Base-by-base conservation (phyloP, 2,888 invertebrate genomes). In the Ypsolopha scabrella region DNA sequence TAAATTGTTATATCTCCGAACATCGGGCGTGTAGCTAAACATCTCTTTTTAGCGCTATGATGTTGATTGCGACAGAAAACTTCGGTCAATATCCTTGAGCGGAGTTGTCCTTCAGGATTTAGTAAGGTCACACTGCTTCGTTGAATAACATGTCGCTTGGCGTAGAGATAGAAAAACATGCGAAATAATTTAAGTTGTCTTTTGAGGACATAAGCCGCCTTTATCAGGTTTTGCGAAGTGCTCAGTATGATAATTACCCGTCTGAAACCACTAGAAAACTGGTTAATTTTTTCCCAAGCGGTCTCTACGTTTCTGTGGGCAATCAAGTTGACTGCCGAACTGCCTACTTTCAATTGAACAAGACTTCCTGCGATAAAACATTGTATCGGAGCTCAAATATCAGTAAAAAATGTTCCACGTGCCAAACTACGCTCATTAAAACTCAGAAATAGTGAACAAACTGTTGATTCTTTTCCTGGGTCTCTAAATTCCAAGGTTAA, bases 1-100 rank as follows among this genome's bases (percentile, higher is more conserved):
- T 47, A 47, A 45, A 45, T 45, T 24, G 24, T 24, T 24, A 24
- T 24, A 4, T 24, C 24, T 24, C 24, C 24, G 24, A 45, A 45
- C 34, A 45, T 13, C n/a, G 33, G 6, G 45, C 33, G 45, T 45
- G 7, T 13, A 11, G 45, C 33, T 3, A 34, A 47, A 36, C 35
- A 13, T n/a, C 35, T 47, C 47, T 47, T 6, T 47, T 41, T 11
- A 9, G 47, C 47, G 47, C 41, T 41, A 11, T 11, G 47, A 36
- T 8, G 35, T 14, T 35, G 36, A 36, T 24, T 36, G 36, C 47
- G 47, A 37, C 47, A 24, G 36, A 36, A 24, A 24, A 24, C 14
- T 35, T 11, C 47, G 47, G 47, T 47, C 47, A 47, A 47, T 47
- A 36, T 47, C 47, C 47, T 47, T 47, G 47, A 47, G 13, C 35